Conservation (phyloP, 2,888 invertebrate species). For the Caenorhabditis sp. region DNA sequence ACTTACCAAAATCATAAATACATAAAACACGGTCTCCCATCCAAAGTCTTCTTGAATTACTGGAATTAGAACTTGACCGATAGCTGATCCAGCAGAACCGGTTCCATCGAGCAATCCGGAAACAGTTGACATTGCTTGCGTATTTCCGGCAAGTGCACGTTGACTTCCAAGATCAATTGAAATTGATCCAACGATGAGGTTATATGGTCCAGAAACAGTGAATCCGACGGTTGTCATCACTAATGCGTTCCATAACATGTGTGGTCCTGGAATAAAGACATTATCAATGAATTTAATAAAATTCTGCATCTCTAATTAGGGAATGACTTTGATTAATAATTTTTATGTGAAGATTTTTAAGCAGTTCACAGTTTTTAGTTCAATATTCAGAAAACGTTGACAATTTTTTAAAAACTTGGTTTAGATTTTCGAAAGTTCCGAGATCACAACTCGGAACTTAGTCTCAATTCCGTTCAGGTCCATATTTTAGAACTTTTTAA, state of each 20-base stretch:
- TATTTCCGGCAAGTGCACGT: constrained; percentile 72
- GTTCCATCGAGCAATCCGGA: constrained; percentile 75
- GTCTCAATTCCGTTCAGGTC: too few relatives aligned
- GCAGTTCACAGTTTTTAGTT: too few relatives aligned
- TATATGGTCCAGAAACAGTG: constrained; percentile 74
- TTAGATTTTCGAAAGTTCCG: too few relatives aligned
- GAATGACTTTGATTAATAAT: too few relatives aligned
- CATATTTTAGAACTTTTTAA: too few relatives aligned
- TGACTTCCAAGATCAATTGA: constrained; percentile 74
- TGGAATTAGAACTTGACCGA: constrained; percentile 73
- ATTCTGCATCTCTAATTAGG: too few relatives aligned
- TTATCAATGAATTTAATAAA: too few relatives aligned
- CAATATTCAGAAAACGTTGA: too few relatives aligned
- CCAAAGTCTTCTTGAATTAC: constrained; percentile 70
- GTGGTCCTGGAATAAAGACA: constrained; percentile 26
- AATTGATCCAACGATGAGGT: constrained; percentile 74
- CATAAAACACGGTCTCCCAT: constrained; percentile 73
- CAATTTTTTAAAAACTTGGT: too few relatives aligned
- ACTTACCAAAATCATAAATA: constrained; percentile 73
- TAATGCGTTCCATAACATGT: constrained; percentile 71
- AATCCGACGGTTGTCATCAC: constrained; percentile 73
- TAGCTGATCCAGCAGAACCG: constrained; percentile 74
- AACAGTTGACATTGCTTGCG: constrained; percentile 73
- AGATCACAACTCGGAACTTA: too few relatives aligned
- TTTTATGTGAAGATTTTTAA: too few relatives aligned